These are phyloP conservation scores for Macrophya alboannulata DNA, from an alignment of 2,888 invertebrate species.

Conservation along the genomic window DNA sequence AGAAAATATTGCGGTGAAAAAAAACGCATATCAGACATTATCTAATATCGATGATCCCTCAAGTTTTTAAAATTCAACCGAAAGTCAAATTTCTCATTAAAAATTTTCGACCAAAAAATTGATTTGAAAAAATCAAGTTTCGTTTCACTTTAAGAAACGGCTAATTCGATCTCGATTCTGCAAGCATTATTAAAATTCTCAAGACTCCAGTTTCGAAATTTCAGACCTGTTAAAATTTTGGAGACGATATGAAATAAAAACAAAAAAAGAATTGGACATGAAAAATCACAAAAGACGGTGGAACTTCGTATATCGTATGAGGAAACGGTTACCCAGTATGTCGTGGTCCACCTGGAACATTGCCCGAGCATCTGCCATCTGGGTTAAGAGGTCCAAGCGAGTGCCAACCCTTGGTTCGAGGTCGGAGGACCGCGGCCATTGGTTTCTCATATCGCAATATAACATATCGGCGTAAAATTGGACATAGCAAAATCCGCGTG, in stretches of 20 bases:
- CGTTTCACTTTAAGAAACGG: too few relatives aligned
- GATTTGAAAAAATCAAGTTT: too few relatives aligned
- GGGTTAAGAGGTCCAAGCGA: conserved; percentile 38
- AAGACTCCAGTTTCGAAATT: too few relatives aligned
- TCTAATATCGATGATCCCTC: too few relatives aligned
- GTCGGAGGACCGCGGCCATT: conserved; percentile 17
- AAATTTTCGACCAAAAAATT: too few relatives aligned
- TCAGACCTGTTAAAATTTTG: background rate
- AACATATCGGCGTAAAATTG: conserved; percentile 21
- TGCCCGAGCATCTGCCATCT: conserved; percentile 46
- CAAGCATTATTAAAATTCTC: too few relatives aligned
- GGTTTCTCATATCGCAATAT: conserved; percentile 17
- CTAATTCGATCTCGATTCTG: too few relatives aligned
- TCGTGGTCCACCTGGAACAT: conserved; percentile 46
- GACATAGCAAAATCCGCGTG: background rate
- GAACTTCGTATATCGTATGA: background rate
- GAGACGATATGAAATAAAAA: background rate
- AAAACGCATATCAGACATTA: too few relatives aligned
- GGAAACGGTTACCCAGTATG: background rate
- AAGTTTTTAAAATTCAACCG: too few relatives aligned
- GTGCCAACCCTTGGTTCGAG: conserved; percentile 8
- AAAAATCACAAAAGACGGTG: background rate
- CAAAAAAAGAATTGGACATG: background rate
- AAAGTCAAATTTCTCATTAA: too few relatives aligned
- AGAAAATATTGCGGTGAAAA: too few relatives aligned